Conservation (phyloP, 2,113 vertebrate genomes). For the Chloropsis hardwickii region DNA sequence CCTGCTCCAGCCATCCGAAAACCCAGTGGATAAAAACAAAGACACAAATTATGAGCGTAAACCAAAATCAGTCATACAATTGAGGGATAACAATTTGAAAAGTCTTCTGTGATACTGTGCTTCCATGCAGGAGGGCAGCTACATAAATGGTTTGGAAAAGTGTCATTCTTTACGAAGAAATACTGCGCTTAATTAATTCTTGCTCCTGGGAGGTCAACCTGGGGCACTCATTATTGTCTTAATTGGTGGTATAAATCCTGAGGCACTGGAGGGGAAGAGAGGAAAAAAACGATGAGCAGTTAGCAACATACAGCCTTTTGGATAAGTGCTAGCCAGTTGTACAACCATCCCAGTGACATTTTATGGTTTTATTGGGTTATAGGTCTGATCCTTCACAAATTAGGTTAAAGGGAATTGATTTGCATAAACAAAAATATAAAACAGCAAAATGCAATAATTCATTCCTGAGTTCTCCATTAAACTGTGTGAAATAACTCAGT, state of each 20-base stretch:
- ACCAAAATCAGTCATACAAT: background rate
- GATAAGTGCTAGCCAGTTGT: background rate
- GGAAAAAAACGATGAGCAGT: conserved; percentile 38
- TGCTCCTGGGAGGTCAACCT: conserved; percentile 76
- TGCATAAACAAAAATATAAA: conserved; percentile 51
- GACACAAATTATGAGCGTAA: background rate
- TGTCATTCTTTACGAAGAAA: conserved; percentile 79
- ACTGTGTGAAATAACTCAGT: conserved; percentile 58
- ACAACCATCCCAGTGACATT: conserved; percentile 39
- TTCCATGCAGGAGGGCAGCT: conserved; percentile 41
- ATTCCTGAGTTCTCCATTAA: conserved; percentile 53
- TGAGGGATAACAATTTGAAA: conserved; percentile 18
- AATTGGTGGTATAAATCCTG: conserved; percentile 81
- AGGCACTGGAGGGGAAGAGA: conserved; percentile 60
- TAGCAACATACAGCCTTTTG: conserved; percentile 59
- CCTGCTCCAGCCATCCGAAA: background rate
- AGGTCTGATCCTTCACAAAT: conserved; percentile 53
- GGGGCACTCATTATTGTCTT: conserved; percentile 80
- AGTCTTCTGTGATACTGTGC: background rate
- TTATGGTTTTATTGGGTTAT: conserved; percentile 56
- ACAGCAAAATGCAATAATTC: conserved; percentile 11
- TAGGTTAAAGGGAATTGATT: conserved; percentile 60
- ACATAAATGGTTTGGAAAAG: conserved; percentile 63
- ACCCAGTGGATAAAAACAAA: background rate
- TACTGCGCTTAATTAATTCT: conserved; percentile 81